Evolutionary conservation across 1,140 invertebrate genomes (phyloP), one percentile per base, ranked within the genome.

Genomic region (Pseudomyrmex dendroicus): DNA sequence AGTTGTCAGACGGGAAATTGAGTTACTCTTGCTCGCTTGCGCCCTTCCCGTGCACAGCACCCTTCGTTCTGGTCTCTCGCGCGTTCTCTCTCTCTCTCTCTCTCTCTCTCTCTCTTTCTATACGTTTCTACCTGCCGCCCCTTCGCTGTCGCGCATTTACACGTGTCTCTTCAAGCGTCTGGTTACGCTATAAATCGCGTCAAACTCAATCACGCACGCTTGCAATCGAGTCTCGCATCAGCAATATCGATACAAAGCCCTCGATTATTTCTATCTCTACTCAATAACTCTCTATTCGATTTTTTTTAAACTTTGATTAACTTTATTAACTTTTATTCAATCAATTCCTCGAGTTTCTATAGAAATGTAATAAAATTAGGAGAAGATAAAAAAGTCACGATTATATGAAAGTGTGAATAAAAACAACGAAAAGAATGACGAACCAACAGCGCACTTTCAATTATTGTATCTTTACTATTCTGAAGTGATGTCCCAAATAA

Each of bases 1-100:
- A 90, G 89, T 90, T 92, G 90, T 91, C 88, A 89, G 73, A 89
- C 73, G 78, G 80, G 82, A 91, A 91, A 92, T 92, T 90, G 89
- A 92, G 84, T 92, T 92, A 92, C 82, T 89, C 86, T 70, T 84
- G 86, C 85, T 91, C 82, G 73, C 77, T 90, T 88, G 88, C 78
- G 46, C 83, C 54, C 8, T 25, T 59, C 25, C 44, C 63, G 12
- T 35, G n/a, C 54, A 17, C 7, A 20, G 57, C 57, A 44, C 52
- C 64, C 3, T 73, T 56, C 20, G n/a, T 56, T 80, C 63, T 44
- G 35, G 12, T 84, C 61, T 62, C 25, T 68, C 50, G 13, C 48
- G 35, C 20, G 35, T 20, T 44, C 50, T 25, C 35, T 35, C 35
- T 35, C 35, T 35, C 35, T 35, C 35, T 35, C 35, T 35, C 35